Conservation (phyloP, 2,888 invertebrate genomes). For the Acronicta aceris region DNA sequence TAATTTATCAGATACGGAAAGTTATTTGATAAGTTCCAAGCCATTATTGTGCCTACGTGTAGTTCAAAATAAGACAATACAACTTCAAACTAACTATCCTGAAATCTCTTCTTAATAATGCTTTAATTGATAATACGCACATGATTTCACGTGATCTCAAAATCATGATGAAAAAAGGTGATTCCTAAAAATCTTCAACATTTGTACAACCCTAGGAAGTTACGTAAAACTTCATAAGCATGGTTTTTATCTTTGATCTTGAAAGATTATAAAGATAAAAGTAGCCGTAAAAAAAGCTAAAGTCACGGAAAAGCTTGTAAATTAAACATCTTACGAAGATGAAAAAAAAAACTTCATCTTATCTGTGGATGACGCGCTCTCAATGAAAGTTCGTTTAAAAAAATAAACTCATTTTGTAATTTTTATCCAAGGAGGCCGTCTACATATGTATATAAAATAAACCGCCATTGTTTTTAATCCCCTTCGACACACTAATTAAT, state of each 20-base stretch:
- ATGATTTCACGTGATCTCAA: too few species aligned
- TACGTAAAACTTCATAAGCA: not conserved
- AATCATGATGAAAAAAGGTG: too few species aligned
- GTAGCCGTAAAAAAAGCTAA: not conserved
- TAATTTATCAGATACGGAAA: too few species aligned
- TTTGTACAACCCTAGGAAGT: not conserved
- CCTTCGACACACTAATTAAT: slow-evolving; percentile 35
- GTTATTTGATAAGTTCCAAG: too few species aligned
- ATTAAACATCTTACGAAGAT: not conserved
- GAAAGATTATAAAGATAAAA: not conserved
- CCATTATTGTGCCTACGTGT: too few species aligned
- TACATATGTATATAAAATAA: slow-evolving; percentile 11
- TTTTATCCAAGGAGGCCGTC: slow-evolving; percentile 11
- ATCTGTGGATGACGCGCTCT: not conserved
- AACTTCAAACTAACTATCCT: too few species aligned
- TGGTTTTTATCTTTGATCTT: not conserved
- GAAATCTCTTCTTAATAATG: too few species aligned
- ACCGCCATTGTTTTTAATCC: slow-evolving; percentile 26
- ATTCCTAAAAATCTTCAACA: too few species aligned
- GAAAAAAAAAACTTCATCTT: not conserved
- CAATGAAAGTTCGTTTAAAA: not conserved
- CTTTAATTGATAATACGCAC: too few species aligned
- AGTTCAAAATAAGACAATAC: too few species aligned
- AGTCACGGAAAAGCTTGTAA: not conserved
- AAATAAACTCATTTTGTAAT: not conserved